Evolutionary conservation across 2,797 vertebrate genomes (phyloP), one percentile per base, ranked within the genome.

Genomic region (Chelidonichthys spinosus): DNA sequence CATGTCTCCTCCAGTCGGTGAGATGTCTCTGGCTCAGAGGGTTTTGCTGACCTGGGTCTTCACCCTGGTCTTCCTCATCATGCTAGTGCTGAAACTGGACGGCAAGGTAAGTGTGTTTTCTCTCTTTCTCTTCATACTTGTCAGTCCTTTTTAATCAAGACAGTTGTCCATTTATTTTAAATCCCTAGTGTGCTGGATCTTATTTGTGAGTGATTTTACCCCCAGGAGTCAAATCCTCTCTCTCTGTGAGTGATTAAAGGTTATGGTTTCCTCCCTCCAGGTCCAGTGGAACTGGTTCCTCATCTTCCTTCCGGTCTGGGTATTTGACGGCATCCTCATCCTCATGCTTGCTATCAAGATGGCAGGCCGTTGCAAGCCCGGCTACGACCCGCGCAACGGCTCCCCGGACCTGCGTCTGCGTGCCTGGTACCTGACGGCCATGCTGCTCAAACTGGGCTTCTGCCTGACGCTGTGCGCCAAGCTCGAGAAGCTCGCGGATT

Each of bases 231-330:
- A 25, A 11, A 47, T 56, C 11, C 7, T 53, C 32, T 40, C 11
- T 0, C 7, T 39, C 7, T 25, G 25, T 25, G 25, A 25, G 25
- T 25, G 25, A 25, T 25, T 25, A 25, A 25, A 25, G 25, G 25
- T 25, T 25, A 25, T 25, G 25, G 25, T 25, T 25, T 66, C 47
- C 2, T 63, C 42, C 11, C 14, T 59, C 10, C 64, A 93, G 92
- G 96, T 97, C 5, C 96, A 96, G 0, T 98, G 98, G 98, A 99
- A 95, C 93, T 99, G 98, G 97, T 98, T 98, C 90, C 96, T 98
- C 78, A 97, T 99, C 89, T 98, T 99, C 72, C 96, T 98, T 76
- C 98, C 97, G 0, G 94, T 99, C 69, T 99, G 98, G 98, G 95
- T 99, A 85, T 97, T 99, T 15, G 98, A 99, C 13, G 96, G 96